Evolutionary conservation across 1,140 invertebrate species (phyloP), one percentile per base, ranked within the genome.

Genomic region (Zaprionus camerounensis): DNA sequence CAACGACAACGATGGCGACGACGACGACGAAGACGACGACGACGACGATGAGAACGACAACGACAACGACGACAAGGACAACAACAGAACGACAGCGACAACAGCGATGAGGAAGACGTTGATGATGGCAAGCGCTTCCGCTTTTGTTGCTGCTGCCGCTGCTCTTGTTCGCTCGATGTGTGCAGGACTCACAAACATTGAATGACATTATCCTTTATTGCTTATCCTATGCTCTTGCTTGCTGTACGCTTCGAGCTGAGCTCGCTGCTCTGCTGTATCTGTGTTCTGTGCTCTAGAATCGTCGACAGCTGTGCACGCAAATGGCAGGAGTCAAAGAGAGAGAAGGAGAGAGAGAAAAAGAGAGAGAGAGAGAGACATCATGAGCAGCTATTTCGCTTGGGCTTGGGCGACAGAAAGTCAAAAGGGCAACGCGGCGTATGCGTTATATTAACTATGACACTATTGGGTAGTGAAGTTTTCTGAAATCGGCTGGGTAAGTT

Each of bases 191-290:
- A 87, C 84, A 87, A 88, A 80, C 81, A 91, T 88, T 87, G 88
- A 88, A 91, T 91, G 88, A 88, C 88, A 91, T 91, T 91, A 91
- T 88, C 88, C 88, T 91, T 91, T 91, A 91, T 88, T 91, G 88
- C 86, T 90, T 90, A 91, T 90, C 86, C 86, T 78, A 88, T 81
- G 85, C 84, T 81, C 41, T 81, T 72, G 70, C 77, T 38, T 15
- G 41, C 41, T 17, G 61, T 70, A 34, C 41, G 53, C 64, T 71
- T 3, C 2, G 41, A 41, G 38, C 38, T 41, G 38, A 41, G 38
- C 13, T 34, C 64, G 41, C 5, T 61, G 34, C 70, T 67, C 59
- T 62, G 9, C 28, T 55, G 26, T 20, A 57, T 59, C 36, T 36
- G 13, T n/a, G 38, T n/a, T n/a, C 57, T 74, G 53, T 38, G 72